Evolutionary conservation across 1,140 invertebrate genomes (phyloP), one percentile per base, ranked within the genome.

Genomic region (Cheumatopsyche charites): DNA sequence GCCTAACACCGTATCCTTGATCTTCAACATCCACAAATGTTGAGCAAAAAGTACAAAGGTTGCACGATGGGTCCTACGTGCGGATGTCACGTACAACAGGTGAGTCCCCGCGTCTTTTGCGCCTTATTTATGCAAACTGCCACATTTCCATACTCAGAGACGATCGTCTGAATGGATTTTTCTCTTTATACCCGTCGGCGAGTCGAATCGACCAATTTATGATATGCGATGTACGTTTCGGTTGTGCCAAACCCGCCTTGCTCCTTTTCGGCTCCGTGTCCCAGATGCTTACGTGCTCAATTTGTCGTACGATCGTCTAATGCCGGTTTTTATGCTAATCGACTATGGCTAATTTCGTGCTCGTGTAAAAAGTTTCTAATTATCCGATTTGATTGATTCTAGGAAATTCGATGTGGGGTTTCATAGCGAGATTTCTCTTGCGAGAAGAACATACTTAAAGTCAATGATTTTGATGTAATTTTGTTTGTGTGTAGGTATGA

Each of bases 81-180:
- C 47, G 19, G 15, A 17, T 52, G n/a, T 13, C 47, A 52, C 47
- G 47, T 52, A 17, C 13, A n/a, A 52, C 47, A 52, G 47, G 47
- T 52, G 47, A 52, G n/a, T 52, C 47, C 47, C 47, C 47, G 7
- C 29, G 47, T 17, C n/a, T 52, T n/a, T n/a, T 19, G 47, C 3
- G 19, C 47, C n/a, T 52, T 52, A 19, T 52, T 52, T 52, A 52
- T 52, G 47, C 47, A 52, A 52, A 52, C 19, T 52, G 47, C 47
- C 47, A 52, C 47, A 52, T 52, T 52, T 52, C 47, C n/a, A 52
- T 52, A 19, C 47, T 17, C 15, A 17, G 2, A 36, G 29, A 36
- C 29, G 29, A 9, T 36, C 19, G 15, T 4, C 5, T 17, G 47
- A 17, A 7, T 52, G 47, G n/a, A 15, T 52, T 15, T 17, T 15